Evolutionary conservation across 2,113 vertebrate species (phyloP).

Genomic region (Condylura cristata): DNA sequence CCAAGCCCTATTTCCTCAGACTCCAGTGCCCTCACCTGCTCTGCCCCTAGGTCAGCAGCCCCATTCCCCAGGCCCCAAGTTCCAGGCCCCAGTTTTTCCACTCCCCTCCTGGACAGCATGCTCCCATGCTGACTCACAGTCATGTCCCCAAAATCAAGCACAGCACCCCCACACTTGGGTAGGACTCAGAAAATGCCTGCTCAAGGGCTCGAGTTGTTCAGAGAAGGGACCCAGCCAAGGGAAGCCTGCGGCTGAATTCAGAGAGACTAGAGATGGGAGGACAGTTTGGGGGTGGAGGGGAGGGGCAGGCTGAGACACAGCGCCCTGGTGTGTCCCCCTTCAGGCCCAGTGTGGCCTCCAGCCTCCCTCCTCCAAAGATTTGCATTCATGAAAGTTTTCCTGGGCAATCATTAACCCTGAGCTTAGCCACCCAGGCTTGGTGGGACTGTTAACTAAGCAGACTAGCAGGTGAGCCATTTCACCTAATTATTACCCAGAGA

Average conservation of each 20-base stretch:
- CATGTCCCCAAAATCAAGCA: neutral
- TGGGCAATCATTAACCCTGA: conserved; percentile 53
- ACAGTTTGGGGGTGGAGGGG: fast-evolving
- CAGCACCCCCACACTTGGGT: fast-evolving
- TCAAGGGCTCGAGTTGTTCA: neutral
- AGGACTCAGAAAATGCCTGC: neutral
- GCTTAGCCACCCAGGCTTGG: neutral
- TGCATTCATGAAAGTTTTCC: neutral
- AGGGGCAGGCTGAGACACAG: neutral
- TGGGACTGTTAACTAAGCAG: neutral
- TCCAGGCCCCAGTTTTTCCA: neutral
- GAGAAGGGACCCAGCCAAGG: neutral
- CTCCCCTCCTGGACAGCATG: neutral
- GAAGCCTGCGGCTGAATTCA: too few relatives aligned
- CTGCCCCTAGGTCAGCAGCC: neutral
- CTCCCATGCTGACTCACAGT: neutral
- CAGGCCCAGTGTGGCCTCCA: neutral
- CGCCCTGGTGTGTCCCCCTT: fast-evolving
- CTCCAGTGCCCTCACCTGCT: neutral
- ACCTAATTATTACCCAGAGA: neutral
- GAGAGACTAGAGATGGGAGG: neutral
- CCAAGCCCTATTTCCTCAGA: neutral
- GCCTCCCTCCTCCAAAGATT: neutral
- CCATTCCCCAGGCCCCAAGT: neutral
- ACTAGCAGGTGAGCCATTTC: neutral